These are phyloP conservation scores for Pocillopora grandis DNA, from an alignment of 92 coral and sea anemone species.

Conservation along the genomic window DNA sequence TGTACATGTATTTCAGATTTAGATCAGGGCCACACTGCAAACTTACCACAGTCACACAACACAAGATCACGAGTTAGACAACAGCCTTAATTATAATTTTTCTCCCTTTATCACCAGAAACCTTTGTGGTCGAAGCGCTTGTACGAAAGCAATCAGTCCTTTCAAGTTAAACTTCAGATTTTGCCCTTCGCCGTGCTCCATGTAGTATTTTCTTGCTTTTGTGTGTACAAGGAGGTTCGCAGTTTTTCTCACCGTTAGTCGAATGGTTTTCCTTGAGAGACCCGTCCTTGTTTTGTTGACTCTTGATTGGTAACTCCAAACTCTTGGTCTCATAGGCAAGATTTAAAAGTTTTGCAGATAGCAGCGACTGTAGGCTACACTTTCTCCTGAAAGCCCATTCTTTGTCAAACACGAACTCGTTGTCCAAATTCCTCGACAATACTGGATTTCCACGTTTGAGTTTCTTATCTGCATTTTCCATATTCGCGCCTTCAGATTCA, in stretches of 20 bases:
- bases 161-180: not conserved
- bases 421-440: slow-evolving; percentile 9
- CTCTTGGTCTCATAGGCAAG: not conserved
- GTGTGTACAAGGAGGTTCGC: not conserved
- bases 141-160: not conserved
- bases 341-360: slow-evolving; percentile 9
- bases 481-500: not conserved
- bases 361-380: slow-evolving; percentile 30
- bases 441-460: not conserved
- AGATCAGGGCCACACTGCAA: no score
- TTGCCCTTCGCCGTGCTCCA: not conserved
- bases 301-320: not conserved
- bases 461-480: not conserved
- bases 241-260: not conserved
- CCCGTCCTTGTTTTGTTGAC: not conserved
- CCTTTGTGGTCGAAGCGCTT: not conserved
- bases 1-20: no score
- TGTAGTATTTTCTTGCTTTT: not conserved
- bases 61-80: no score
- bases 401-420: slow-evolving; percentile 42
- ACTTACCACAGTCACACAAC: no score
- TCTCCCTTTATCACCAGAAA: not conserved
- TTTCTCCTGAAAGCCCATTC: slow-evolving; percentile 45
- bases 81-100: no score
- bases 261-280: not conserved